Conservation (phyloP, 2,888 invertebrate species). For the Netelia inedita region DNA sequence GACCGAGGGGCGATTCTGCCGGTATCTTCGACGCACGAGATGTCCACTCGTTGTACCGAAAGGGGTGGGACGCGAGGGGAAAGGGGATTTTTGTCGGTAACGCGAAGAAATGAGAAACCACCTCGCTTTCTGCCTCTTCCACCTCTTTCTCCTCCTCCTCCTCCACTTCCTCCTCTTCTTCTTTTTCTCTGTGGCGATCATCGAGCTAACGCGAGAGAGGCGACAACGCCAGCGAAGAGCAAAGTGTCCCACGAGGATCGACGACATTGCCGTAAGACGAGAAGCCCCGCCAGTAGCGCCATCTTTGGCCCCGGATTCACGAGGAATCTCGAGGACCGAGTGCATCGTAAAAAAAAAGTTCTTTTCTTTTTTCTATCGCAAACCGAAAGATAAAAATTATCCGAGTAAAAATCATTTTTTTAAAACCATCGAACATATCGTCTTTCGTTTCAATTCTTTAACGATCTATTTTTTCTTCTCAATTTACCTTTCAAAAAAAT, state of each 20-base stretch:
- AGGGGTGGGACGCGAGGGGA: constrained; percentile 13
- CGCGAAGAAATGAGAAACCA: constrained; percentile 56
- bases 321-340: constrained; percentile 8
- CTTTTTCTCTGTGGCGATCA: constrained; percentile 21
- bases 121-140: constrained; percentile 37
- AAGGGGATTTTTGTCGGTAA: constrained; percentile 37
- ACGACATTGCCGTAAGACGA: constrained; percentile 53
- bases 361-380: background rate
- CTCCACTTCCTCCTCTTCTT: constrained; percentile 26
- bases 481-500: no score
- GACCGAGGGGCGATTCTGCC: constrained; percentile 62
- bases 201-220: background rate
- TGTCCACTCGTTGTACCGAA: constrained; percentile 44
- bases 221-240: background rate
- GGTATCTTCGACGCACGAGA: constrained; percentile 16
- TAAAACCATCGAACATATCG: no score
- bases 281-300: constrained; percentile 8
- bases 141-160: constrained; percentile 8
- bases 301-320: constrained; percentile 17
- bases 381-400: background rate
- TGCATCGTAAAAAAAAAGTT: background rate
- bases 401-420: background rate
- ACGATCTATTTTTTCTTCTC: no score
- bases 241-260: constrained; percentile 64
- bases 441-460: no score